Base-by-base conservation (phyloP, 2,888 invertebrate species). In the Sicus ferrugineus region DNA sequence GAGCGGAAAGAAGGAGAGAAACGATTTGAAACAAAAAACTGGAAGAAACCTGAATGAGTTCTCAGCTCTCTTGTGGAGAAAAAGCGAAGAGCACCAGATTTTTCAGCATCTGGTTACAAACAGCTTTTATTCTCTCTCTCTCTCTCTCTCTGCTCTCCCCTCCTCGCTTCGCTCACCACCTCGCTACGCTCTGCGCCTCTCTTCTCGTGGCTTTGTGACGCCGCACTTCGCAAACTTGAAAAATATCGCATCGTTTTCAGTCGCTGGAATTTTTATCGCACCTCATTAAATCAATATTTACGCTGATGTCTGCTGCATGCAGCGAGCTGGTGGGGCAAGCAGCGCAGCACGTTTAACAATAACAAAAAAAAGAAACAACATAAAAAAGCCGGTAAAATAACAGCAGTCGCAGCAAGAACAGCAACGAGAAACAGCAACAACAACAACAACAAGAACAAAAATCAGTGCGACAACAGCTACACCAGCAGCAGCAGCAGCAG, bases 261-360 rank as follows among this genome's bases (percentile, higher is more conserved):
- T 54, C 14, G 28, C 9, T 54, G 64, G 30, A 30, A 50, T 74
- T 76, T 79, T 79, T 79, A 79, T 79, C 79, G 79, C 78, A 79
- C 79, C 79, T 79, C 79, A 79, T 79, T 79, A 79, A 78, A 79
- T 78, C 79, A 79, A 79, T 79, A 79, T 78, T 78, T 78, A 78
- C 76, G 75, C 75, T 76, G 76, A 75, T 76, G 74, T 74, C 72
- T 63, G 23, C 46, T 26, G 38, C 5, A 34, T 23, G 50, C 16
- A 58, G 34, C 21, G 61, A 42, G 56, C 42, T n/a, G 42, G 28
- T 67, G 42, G 48, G 66, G 26, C 56, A 67, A 69, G 42, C n/a
- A n/a, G n/a, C 56, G n/a, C 38, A 26, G 68, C 30, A 50, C 31
- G 50, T 46, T 28, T 26, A n/a, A 50, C 31, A 61, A 48, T 30